Evolutionary conservation across 2,888 invertebrate genomes (phyloP), one percentile per base, ranked within the genome.

Genomic region (Eledona agricola): DNA sequence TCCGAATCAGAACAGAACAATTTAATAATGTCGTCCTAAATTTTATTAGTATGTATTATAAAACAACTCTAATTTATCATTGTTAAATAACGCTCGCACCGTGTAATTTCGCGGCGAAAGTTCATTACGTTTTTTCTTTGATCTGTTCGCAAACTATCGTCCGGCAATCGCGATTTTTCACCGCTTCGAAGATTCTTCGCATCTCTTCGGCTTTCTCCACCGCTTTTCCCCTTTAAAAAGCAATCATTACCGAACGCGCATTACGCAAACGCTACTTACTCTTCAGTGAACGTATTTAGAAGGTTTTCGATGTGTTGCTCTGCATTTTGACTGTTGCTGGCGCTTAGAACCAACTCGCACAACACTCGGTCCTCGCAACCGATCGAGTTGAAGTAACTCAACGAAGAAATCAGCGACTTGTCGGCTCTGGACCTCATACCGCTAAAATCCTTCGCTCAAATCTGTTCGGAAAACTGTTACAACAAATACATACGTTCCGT

Each of bases 151-250:
- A 77, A 13, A 56, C 26, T 37, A 75, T 70, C 9, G 65, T 51
- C 13, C 62, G 60, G 49, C 78, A 78, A 31, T 72, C 63, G 50
- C 67, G 65, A 22, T 61, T 65, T 55, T 69, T 70, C 1, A 76
- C 73, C 2, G 77, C 76, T 20, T 70, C 70, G 46, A 76, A 72
- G 13, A 77, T 64, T 51, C 65, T 70, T 49, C 70, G 70, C 38
- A 76, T 58, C 17, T 73, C 73, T 15, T 71, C 69, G 3, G 69
- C 66, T 45, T 66, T 65, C 25, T 65, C 57, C 6, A 67, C 51
- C 16, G 72, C 70, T 6, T 64, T 65, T 19, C 72, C 71, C 23
- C 76, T n/a, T n/a, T 77, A 58, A 32, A 70, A 71, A 53, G 2
- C 3, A 22, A 1, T n/a, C 12, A n/a, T n/a, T 6, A n/a, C 35